phyloP scores from a whole-genome alignment of 2,113 vertebrate species.

The Melanerpes formicivorus region DNA sequence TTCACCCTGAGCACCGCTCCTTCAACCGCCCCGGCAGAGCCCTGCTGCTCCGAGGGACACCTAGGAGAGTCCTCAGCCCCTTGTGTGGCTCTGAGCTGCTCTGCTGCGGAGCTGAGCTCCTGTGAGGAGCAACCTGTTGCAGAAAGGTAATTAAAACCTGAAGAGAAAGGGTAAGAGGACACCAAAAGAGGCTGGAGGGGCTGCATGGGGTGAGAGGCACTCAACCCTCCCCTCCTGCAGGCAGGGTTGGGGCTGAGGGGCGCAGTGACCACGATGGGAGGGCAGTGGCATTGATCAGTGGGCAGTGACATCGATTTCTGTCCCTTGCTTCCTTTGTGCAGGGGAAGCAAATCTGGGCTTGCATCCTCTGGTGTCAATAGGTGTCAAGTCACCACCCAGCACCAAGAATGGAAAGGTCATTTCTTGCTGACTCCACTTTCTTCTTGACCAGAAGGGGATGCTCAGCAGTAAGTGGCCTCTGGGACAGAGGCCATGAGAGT shows the following conservation, averaged over 20 bases:
- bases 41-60: conserved; percentile 52
- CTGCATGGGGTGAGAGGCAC: accelerated
- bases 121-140: conserved; percentile 14
- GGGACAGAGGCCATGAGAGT: neutral
- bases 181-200: neutral
- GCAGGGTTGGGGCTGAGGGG: neutral
- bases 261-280: neutral
- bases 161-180: conserved; percentile 20
- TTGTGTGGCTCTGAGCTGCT: neutral
- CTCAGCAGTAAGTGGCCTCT: neutral
- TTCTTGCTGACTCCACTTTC: conserved; percentile 10
- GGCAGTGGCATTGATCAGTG: conserved; percentile 5
- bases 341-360: neutral
- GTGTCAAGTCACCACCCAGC: conserved; percentile 5
- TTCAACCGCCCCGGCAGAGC: neutral
- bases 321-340: neutral
- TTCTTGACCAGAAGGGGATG: neutral
- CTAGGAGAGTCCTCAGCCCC: conserved; percentile 44
- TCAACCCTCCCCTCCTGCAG: neutral
- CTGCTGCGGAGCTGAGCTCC: conserved; percentile 22
- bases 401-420: neutral
- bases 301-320: conserved; percentile 1
- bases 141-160: conserved; percentile 32
- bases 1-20: conserved; percentile 2
- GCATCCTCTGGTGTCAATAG: neutral